A percentile compares a stretch with the other conserved stretches of the same genome.
Conservation (phyloP, 2,888 invertebrate genomes). For the Labia minor region DNA sequence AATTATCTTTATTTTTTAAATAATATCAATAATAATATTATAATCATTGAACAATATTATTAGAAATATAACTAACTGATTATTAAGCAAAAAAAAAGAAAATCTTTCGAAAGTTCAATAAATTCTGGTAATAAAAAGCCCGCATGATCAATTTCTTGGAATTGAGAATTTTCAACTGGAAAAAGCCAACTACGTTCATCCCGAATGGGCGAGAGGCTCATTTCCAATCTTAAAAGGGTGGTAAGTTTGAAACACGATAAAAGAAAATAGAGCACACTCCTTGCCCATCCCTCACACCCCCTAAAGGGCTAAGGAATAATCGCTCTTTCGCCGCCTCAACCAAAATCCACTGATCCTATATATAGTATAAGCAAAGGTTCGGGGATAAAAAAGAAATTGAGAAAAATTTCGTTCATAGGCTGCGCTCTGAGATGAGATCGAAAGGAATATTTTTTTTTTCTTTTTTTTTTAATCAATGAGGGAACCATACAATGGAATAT, state of each 20-base stretch:
- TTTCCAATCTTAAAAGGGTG: constrained; percentile 8
- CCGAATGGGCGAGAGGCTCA: neutral
- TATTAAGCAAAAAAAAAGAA: too few relatives aligned
- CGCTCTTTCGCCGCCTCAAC: constrained; percentile 7
- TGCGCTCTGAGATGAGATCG: neutral
- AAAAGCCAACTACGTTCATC: constrained; percentile 3
- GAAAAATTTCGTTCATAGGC: neutral
- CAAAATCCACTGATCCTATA: constrained; percentile 13
- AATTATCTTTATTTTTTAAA: too few relatives aligned
- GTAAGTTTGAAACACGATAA: constrained; percentile 2
- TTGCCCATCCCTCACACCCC: neutral
- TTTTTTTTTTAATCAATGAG: too few relatives aligned
- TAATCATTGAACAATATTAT: too few relatives aligned
- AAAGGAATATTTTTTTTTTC: neutral
- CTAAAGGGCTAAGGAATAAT: neutral
- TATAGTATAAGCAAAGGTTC: neutral
- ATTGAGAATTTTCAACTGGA: neutral
- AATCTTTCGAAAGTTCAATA: too few relatives aligned
- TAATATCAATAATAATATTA: too few relatives aligned
- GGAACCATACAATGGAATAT: too few relatives aligned
- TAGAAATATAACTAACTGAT: too few relatives aligned
- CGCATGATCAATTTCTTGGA: neutral
- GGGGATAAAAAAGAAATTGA: constrained; percentile 8
- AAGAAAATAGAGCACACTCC: neutral
- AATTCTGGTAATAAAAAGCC: too few relatives aligned